Percentiles rank a stretch among this genome's conserved stretches.
Evolutionary conservation across 2,113 vertebrate genomes (phyloP).

Genomic region (Rhea americana): DNA sequence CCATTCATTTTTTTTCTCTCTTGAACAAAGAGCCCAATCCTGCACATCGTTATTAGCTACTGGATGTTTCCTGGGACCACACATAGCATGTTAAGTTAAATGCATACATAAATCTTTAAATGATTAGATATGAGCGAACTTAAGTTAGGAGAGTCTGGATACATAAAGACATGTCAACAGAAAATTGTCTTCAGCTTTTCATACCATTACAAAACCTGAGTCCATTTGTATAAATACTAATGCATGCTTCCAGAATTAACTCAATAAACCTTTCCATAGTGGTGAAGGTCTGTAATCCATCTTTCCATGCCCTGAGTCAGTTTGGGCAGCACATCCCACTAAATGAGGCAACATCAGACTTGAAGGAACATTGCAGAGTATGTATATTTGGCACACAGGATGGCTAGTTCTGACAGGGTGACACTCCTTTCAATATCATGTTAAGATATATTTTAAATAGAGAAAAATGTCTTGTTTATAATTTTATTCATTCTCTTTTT

Average conservation of each 20-base stretch:
- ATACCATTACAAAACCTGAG: background rate
- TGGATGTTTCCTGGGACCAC: background rate
- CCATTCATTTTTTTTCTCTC: constrained; percentile 1
- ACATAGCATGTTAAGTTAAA: background rate
- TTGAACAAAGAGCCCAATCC: background rate
- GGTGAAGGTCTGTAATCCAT: background rate
- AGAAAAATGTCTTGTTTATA: background rate
- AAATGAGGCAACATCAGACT: background rate
- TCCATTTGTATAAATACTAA: background rate
- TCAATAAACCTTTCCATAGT: background rate
- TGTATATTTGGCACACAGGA: background rate
- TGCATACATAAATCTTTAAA: background rate
- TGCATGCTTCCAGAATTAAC: background rate
- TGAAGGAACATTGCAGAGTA: background rate
- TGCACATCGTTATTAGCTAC: background rate
- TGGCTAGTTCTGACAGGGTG: background rate
- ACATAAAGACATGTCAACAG: background rate
- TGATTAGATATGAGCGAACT: background rate
- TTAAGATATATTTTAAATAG: background rate
- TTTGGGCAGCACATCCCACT: rapidly evolving
- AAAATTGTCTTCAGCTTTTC: background rate
- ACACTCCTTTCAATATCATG: background rate
- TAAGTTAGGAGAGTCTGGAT: background rate
- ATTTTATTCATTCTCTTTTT: background rate
- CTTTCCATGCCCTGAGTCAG: background rate